Conservation (phyloP, 2,113 vertebrate species). For the Chloroceryle aenea region DNA sequence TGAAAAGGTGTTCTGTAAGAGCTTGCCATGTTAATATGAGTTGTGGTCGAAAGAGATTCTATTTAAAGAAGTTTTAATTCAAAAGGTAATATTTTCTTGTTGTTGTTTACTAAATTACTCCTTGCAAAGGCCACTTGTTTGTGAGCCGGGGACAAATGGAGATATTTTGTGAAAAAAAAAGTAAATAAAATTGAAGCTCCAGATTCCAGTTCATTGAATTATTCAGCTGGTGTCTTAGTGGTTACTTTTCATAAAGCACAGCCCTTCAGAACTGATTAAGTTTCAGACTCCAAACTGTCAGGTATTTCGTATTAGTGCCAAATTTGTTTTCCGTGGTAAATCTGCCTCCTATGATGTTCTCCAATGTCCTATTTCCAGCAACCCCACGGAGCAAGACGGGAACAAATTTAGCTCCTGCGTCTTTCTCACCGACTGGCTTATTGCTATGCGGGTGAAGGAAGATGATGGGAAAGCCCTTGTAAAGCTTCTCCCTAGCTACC, state of each 20-base stretch:
- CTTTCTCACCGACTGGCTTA: background rate
- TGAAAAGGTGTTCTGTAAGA: conserved; percentile 29
- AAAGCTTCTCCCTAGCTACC: background rate
- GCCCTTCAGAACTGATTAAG: background rate
- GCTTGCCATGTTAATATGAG: background rate
- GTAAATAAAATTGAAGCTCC: background rate
- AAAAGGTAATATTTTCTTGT: conserved; percentile 12
- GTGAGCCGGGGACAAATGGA: background rate
- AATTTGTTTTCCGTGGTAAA: background rate
- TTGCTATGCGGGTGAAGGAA: background rate
- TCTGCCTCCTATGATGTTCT: background rate
- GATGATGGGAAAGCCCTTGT: background rate
- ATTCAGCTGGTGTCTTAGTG: background rate
- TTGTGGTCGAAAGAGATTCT: conserved; percentile 27
- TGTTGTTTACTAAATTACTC: conserved; percentile 41
- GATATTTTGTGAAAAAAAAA: background rate
- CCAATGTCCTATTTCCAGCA: background rate
- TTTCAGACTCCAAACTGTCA: background rate
- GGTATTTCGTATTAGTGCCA: background rate
- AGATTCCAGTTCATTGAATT: background rate
- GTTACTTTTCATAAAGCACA: background rate
- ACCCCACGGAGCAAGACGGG: background rate
- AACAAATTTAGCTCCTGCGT: background rate
- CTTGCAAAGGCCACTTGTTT: conserved; percentile 11
- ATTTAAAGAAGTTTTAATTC: conserved; percentile 35